Evolutionary conservation across 2,797 vertebrate species (phyloP), one percentile per base, ranked within the genome.

Genomic region (Limnodromus scolopaceus): DNA sequence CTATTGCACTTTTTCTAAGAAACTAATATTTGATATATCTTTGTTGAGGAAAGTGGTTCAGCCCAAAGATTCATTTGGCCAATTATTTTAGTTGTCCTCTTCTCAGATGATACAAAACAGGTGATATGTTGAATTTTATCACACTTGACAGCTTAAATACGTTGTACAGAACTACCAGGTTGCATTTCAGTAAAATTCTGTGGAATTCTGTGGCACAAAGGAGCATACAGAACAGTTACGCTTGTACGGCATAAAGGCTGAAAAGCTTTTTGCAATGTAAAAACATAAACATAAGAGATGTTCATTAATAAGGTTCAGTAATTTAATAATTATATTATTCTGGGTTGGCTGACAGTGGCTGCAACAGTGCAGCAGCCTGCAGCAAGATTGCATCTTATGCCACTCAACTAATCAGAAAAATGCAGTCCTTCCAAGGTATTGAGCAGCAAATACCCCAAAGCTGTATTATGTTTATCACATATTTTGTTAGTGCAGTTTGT

Each of bases 341-440:
- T 93, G 81, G 53, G 70, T 95, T 96, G 84, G 36, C 71, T 95
- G 45, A 41, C 7, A 4, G 74, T 96, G 43, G 46, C 94, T 93
- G 84, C 70, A 72, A 93, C 87, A 93, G 89, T 92, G 86, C 87
- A 74, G 88, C 69, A 78, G 92, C 95, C 96, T 97, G 57, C 55
- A 92, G 93, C 80, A 89, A 92, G 70, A 58, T 58, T 0, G 27
- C 69, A 34, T 95, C 46, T 84, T 94, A 22, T 66, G 74, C 51
- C 55, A 92, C 69, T 96, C 53, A 74, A 75, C 90, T 94, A 90
- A 95, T 87, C 38, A 54, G 87, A 79, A 91, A 86, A 89, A 85
- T 81, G 84, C 88, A 92, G 45, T 74, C 71, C 55, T 97, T 93
- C 89, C 90, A 83, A 84, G 79, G 84, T 87, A 51, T 57, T 46